Evolutionary conservation across 2,888 invertebrate species (phyloP).

Genomic region (Lochmaea crataegi): DNA sequence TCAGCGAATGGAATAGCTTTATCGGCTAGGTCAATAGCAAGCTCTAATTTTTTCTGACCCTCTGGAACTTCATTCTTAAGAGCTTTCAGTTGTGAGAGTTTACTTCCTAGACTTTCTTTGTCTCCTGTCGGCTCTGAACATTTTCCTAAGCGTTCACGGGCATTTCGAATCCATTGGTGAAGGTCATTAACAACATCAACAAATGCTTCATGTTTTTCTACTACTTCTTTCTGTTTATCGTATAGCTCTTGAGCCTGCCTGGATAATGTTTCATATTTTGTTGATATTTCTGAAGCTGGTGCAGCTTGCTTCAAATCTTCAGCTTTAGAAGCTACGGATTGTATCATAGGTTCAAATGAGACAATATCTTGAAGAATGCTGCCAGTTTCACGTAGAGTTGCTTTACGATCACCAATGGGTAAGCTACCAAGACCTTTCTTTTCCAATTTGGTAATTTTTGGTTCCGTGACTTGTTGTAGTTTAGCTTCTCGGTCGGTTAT

Average conservation of each 20-base stretch:
- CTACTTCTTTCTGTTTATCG: conserved; percentile 88
- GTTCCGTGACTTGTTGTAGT: conserved; percentile 88
- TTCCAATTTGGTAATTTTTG: conserved; percentile 82
- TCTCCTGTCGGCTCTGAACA: conserved; percentile 94
- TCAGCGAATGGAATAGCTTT: conserved; percentile 87
- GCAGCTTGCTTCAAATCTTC: conserved; percentile 91
- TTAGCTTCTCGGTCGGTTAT: conserved; percentile 93
- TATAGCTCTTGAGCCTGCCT: conserved; percentile 92
- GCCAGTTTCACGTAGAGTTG: conserved; percentile 89
- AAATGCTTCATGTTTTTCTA: conserved; percentile 91
- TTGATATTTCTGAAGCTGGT: conserved; percentile 91
- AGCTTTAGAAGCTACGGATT: conserved; percentile 93
- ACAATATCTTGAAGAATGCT: conserved; percentile 97
- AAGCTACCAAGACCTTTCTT: conserved; percentile 84
- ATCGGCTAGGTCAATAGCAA: conserved; percentile 85
- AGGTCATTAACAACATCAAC: conserved; percentile 93
- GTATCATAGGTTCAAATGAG: conserved; percentile 97
- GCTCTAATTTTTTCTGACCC: conserved; percentile 85
- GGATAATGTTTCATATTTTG: conserved; percentile 88
- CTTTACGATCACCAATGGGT: conserved; percentile 87
- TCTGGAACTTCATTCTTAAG: conserved; percentile 85
- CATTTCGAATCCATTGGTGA: conserved; percentile 89
- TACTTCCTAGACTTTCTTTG: conserved; percentile 87
- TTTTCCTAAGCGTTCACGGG: conserved; percentile 90
- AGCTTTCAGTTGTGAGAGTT: conserved; percentile 87